Evolutionary conservation across 1,140 invertebrate genomes (phyloP), one percentile per base, ranked within the genome.

Genomic region (Archivesica marissinica): DNA sequence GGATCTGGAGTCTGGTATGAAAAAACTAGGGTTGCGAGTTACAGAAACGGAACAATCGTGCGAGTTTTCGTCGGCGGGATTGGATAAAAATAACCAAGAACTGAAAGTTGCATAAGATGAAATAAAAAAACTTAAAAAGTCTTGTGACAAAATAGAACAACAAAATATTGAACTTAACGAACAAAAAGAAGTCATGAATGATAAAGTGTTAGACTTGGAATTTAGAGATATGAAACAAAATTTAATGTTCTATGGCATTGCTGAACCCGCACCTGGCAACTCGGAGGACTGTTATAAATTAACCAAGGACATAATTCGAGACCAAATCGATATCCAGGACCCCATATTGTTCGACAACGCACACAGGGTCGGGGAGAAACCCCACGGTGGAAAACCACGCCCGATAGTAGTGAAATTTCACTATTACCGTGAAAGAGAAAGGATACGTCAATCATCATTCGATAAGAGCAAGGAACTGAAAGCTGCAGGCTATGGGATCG

Each of bases 401-500:
- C 72, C 72, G 17, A 75, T 39, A 23, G 39, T 35, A 13, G 3
- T n/a, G n/a, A n/a, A n/a, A n/a, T n/a, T n/a, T n/a, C n/a, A n/a
- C n/a, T n/a, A n/a, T n/a, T n/a, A n/a, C 4, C 6, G 30, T 4
- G 44, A 52, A 3, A 25, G 72, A 6, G 72, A 75, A 28, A 38
- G 50, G 20, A 23, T 75, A 20, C n/a, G 72, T 17, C 23, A 11
- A 33, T 25, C 41, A 20, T 50, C 72, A 15, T 50, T 54, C 23
- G 50, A 50, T 3, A 23, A 25, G 11, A 35, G 3, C 25, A 23
- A 75, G 17, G 44, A 75, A 4, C 72, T 75, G 41, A 75, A 75
- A 28, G 35, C n/a, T 15, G 25, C 44, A 23, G 72, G 47, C n/a
- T 35, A 23, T 54, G 72, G 72, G n/a, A 54, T 75, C n/a, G 72